Percentiles rank a stretch among this genome's conserved stretches.
These are phyloP conservation scores for Platycercus adscitus DNA, from an alignment of 2,113 vertebrate species.

Conservation along the genomic window DNA sequence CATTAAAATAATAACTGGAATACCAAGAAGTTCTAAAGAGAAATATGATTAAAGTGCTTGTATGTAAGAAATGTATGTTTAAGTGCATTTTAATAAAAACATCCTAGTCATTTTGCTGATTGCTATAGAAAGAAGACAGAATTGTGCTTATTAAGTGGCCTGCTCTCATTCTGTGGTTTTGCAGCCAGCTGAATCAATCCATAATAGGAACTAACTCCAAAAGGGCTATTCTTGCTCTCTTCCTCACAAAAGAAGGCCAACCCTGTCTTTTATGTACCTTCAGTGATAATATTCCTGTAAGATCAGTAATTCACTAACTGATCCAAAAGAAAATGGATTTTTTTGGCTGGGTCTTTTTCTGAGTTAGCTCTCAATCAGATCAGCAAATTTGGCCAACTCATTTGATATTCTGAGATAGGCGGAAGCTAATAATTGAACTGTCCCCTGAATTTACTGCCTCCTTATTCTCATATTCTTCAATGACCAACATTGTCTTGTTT, in stretches of 20 bases:
- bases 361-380: background rate
- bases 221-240: background rate
- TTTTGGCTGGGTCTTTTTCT: background rate
- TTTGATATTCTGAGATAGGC: fast-evolving
- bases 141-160: background rate
- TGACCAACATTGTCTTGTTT: background rate
- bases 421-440: background rate
- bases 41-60: background rate
- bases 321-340: background rate
- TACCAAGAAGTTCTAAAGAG: background rate
- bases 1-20: background rate
- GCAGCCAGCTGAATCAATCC: background rate
- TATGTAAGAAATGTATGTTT: background rate
- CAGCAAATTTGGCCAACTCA: background rate
- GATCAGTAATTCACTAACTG: background rate
- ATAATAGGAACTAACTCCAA: background rate
- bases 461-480: background rate
- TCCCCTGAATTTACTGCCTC: background rate
- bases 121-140: background rate
- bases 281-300: background rate
- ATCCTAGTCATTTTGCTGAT: background rate
- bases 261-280: background rate
- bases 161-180: background rate
- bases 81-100: background rate
- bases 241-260: background rate